Base-by-base conservation (phyloP, 2,888 invertebrate species). In the Oscheius sp. region DNA sequence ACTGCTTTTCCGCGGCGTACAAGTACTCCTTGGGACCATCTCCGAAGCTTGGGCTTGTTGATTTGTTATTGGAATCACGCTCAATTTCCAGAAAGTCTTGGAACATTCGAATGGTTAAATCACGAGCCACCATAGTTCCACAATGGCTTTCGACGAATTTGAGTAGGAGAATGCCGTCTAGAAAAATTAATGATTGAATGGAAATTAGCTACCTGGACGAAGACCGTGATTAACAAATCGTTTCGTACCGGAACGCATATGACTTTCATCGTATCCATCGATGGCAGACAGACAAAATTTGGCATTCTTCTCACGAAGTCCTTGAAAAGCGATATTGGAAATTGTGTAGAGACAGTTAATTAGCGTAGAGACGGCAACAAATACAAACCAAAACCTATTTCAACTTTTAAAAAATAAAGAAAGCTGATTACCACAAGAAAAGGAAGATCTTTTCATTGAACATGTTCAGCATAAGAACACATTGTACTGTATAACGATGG, bases 311-410 rank as follows among this genome's bases (percentile, higher is more conserved):
- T 71, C 71, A 17, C 84, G 78, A 20, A 77, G 54, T 22, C 45
- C 36, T 1, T 70, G 44, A 20, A 79, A 68, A 26, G 77, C 51
- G 41, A 83, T 54, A 12, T 86, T 85, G 73, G 84, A 83, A 33
- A 87, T 74, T 86, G 87, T 87, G 71, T 87, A 86, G 44, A 88
- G 72, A 77, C 88, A 87, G 81, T 88, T 88, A 80, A 86, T 84
- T 44, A 86, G 73, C 56, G 88, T 88, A 67, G 87, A 82, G 49
- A 86, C 81, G 32, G 87, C 85, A 8, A 89, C 87, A 62, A 88
- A 86, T 8, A 88, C 85, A 70, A 89, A 86, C 88, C 88, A 89
- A 82, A 88, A 73, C 77, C 76, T 74, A 54, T n/a, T n/a, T n/a
- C n/a, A n/a, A n/a, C n/a, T n/a, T n/a, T n/a, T n/a, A n/a, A 36